Percentiles rank a stretch among this genome's conserved stretches.
These are phyloP conservation scores for Gobio gobio DNA, from an alignment of 2,113 vertebrate genomes.

Conservation along the genomic window DNA sequence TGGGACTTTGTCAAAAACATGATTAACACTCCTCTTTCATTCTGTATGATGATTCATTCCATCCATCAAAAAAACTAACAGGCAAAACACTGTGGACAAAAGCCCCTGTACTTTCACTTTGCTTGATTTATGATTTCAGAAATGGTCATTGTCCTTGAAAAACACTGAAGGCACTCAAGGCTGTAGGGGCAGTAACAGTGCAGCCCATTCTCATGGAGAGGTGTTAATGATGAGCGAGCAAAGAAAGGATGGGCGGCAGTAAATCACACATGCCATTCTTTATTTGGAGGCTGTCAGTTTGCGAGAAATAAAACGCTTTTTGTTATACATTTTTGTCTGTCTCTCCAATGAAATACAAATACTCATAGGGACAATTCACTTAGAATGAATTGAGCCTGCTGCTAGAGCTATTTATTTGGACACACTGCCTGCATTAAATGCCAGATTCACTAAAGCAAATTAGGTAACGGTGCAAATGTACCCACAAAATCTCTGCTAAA, in stretches of 20 bases:
- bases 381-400: neutral
- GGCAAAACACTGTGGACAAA: conserved; percentile 14
- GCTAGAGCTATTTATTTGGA: neutral
- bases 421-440: neutral
- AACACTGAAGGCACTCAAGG: conserved; percentile 34
- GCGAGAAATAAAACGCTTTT: conserved; percentile 25
- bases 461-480: neutral
- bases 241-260: conserved; percentile 22
- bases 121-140: conserved; percentile 46
- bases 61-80: conserved; percentile 20
- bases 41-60: conserved; percentile 21
- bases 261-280: conserved; percentile 23
- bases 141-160: conserved; percentile 51
- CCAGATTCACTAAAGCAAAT: neutral
- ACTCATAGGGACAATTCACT: neutral
- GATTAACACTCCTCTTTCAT: conserved; percentile 18
- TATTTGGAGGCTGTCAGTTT: conserved; percentile 24
- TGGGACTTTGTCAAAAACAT: conserved; percentile 2
- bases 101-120: conserved; percentile 33
- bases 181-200: conserved; percentile 20
- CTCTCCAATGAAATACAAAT: conserved; percentile 5
- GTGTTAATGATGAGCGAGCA: conserved; percentile 11
- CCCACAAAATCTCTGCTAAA: neutral
- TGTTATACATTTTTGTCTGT: conserved; percentile 28
- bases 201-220: neutral